Evolutionary conservation across 64 coral and sea anemone species (phyloP), one percentile per base, ranked within the genome.

Genomic region (Dendronephthya gigantea): DNA sequence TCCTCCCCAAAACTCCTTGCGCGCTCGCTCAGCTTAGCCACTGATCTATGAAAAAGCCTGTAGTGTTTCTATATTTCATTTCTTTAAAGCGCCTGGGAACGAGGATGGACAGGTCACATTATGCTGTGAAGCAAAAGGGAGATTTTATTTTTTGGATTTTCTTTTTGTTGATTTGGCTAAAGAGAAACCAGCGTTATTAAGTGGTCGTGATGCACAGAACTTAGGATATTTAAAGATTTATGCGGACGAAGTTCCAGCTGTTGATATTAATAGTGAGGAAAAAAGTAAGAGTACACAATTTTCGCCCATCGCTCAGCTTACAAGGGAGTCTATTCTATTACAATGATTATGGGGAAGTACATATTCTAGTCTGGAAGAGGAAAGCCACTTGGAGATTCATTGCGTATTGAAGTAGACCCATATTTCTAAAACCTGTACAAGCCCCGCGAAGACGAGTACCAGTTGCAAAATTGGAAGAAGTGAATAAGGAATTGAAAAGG

Each of bases 121-220:
- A 16, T 83, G 81, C 43, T 89, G 88, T 47, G 88, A 89, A 16
- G 83, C 81, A 89, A 89, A 82, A 70, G 70, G 86, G 48, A 88
- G 29, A 50, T 56, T 88, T 62, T 49, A 88, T 34, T 83, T 50
- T n/a, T n/a, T n/a, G n/a, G n/a, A n/a, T n/a, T n/a, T n/a, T n/a
- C n/a, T n/a, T n/a, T n/a, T n/a, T n/a, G 87, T 83, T 19, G 35
- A 83, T 35, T 39, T 88, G 25, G 74, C 87, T 59, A 51, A 83
- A 59, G 29, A 88, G 49, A 88, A 83, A 88, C 87, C 87, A 7
- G 28, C 87, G n/a, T n/a, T n/a, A n/a, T n/a, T n/a, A n/a, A n/a
- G n/a, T n/a, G n/a, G n/a, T n/a, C n/a, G n/a, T n/a, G n/a, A n/a
- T 88, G 47, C 83, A 48, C 49, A 38, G 87, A 88, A 88, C 49